Percentiles rank a stretch among this genome's conserved stretches.
phyloP scores from a whole-genome alignment of 2,888 invertebrate genomes.

The Adineta ricciae region DNA sequence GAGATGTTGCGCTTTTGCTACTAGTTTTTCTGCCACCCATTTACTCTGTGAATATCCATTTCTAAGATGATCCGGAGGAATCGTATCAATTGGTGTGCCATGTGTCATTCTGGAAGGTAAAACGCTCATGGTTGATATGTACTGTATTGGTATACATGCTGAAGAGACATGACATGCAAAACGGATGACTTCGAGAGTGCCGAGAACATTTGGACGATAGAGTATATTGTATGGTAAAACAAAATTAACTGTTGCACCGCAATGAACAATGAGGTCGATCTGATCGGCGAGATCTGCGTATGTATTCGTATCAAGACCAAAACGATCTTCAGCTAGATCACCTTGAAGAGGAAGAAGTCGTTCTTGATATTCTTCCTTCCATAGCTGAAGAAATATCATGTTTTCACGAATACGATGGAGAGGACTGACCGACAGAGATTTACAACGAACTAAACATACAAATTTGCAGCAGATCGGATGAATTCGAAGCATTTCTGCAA shows the following conservation, averaged over 20 bases:
- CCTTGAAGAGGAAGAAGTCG: background rate
- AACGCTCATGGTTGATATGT: background rate
- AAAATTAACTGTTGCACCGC: background rate
- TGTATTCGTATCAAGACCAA: background rate
- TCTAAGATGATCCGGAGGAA: conserved; percentile 15
- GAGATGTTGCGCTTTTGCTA: conserved; percentile 42
- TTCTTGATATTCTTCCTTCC: background rate
- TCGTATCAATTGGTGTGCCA: background rate
- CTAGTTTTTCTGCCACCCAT: conserved; percentile 51
- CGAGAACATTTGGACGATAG: background rate
- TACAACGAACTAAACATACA: background rate
- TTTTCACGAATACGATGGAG: background rate
- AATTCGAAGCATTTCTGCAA: background rate
- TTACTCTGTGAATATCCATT: conserved; percentile 51
- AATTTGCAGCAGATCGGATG: background rate
- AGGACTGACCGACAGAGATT: background rate
- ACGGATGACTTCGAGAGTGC: background rate
- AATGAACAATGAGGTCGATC: background rate
- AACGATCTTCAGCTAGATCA: background rate
- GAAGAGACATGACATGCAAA: background rate
- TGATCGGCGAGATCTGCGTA: background rate
- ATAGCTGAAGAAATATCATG: background rate
- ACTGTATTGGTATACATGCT: background rate
- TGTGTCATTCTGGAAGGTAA: background rate
- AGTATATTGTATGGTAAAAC: background rate